Evolutionary conservation across 2,113 vertebrate genomes (phyloP).

Genomic region (Platanista minor): DNA sequence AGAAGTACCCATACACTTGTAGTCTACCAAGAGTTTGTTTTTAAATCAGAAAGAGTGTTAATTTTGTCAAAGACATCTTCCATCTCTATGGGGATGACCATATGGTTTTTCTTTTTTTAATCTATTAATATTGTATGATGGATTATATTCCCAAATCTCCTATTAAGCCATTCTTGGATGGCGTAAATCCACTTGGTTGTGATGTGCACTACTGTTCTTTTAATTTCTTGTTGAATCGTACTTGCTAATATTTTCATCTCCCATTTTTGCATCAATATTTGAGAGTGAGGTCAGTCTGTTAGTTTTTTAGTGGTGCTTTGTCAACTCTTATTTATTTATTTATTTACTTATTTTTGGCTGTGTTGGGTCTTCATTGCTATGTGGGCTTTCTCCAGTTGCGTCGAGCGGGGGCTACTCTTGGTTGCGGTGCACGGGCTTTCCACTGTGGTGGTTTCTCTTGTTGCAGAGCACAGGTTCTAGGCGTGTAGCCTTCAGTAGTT

Average conservation of each 20-base stretch:
- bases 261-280: background rate
- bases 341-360: too few relatives aligned
- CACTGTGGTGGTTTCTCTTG: too few relatives aligned
- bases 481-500: too few relatives aligned
- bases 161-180: background rate
- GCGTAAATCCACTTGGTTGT: background rate
- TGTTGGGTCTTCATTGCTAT: too few relatives aligned
- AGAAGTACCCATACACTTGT: background rate
- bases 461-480: too few relatives aligned
- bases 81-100: background rate
- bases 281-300: background rate
- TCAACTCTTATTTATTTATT: background rate
- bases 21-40: background rate
- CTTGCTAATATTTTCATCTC: background rate
- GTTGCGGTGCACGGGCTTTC: rapidly evolving
- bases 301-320: background rate
- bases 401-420: rapidly evolving
- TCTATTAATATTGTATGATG: background rate
- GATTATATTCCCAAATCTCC: background rate
- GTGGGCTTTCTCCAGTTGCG: too few relatives aligned
- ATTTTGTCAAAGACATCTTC: background rate
- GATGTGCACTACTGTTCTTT: background rate
- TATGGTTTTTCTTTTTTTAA: background rate
- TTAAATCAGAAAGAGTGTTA: background rate
- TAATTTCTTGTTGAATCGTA: background rate